A percentile compares a stretch with the other conserved stretches of the same genome.
Conservation (phyloP, 2,888 invertebrate genomes). For the Tenodera sinensis region DNA sequence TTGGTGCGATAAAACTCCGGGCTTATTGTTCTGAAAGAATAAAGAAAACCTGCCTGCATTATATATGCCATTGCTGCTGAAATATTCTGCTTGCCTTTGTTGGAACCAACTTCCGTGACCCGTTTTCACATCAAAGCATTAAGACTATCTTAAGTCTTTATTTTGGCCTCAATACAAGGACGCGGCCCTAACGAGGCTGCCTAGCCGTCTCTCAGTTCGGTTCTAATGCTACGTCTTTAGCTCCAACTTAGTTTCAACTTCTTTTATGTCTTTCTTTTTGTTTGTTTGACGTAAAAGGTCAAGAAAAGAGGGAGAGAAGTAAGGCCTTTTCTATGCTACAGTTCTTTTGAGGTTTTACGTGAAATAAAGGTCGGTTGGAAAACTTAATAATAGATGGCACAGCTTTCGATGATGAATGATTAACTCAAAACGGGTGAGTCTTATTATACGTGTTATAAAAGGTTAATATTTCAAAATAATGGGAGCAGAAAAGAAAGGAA, state of each 20-base stretch:
- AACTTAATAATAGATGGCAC: background rate
- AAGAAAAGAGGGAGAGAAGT: background rate
- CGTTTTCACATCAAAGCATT: background rate
- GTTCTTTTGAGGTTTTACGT: background rate
- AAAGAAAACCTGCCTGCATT: background rate
- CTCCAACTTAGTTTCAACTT: background rate
- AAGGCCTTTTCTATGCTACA: background rate
- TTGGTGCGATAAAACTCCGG: background rate
- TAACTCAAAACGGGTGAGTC: background rate
- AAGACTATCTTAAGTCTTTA: background rate
- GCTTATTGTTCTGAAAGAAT: background rate
- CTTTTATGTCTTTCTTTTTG: background rate
- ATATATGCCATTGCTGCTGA: background rate
- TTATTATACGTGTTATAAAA: background rate
- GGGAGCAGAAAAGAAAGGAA: background rate
- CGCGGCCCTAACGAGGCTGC: background rate
- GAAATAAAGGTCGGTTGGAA: background rate
- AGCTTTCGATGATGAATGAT: background rate
- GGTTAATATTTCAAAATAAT: background rate
- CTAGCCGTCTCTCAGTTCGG: background rate
- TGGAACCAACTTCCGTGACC: background rate
- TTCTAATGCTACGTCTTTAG: background rate
- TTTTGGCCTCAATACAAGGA: background rate
- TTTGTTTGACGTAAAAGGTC: background rate
- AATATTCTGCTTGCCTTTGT: background rate